Percentiles rank a stretch among this genome's conserved stretches.
These are phyloP conservation scores for Prunella strophiata DNA, from an alignment of 2,797 vertebrate genomes.

Conservation along the genomic window DNA sequence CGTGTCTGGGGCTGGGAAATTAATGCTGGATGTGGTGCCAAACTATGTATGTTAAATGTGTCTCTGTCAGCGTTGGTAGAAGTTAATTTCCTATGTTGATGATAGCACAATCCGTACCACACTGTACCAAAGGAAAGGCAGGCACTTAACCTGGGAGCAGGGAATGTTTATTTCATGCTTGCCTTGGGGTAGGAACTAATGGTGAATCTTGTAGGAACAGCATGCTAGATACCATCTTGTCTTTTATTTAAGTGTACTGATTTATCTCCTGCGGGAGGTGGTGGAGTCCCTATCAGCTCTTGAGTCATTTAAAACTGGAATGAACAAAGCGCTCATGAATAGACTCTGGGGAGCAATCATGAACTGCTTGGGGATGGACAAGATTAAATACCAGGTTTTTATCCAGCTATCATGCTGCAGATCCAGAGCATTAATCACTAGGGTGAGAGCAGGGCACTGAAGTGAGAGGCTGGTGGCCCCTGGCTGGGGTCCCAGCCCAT, in stretches of 20 bases:
- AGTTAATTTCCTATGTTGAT: slow-evolving; percentile 41
- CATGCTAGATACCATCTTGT: slow-evolving; percentile 68
- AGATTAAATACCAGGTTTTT: slow-evolving; percentile 60
- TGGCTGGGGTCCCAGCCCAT: fast-evolving
- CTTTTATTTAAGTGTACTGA: slow-evolving; percentile 69
- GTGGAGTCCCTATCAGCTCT: slow-evolving; percentile 57
- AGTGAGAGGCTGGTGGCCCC: neutral
- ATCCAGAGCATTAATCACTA: neutral
- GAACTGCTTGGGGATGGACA: slow-evolving; percentile 62
- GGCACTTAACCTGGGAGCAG: slow-evolving; percentile 60
- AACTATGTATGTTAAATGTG: neutral
- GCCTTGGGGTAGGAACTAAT: slow-evolving; percentile 66
- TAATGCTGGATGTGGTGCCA: slow-evolving; percentile 8
- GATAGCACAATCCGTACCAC: neutral
- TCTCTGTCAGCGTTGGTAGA: slow-evolving; percentile 29
- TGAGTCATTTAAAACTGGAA: slow-evolving; percentile 65
- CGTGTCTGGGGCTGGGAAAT: slow-evolving; percentile 24
- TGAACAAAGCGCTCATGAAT: slow-evolving; percentile 66
- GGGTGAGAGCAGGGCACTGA: neutral
- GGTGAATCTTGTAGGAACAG: slow-evolving; percentile 55
- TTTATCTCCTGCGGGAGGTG: slow-evolving; percentile 63
- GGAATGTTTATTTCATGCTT: slow-evolving; percentile 65
- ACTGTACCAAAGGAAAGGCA: slow-evolving; percentile 29
- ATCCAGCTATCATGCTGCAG: neutral
- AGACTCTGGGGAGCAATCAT: slow-evolving; percentile 61